Evolutionary conservation across 1,140 invertebrate species (phyloP), one percentile per base, ranked within the genome.

Genomic region (Trichomalopsis sarcophagae): DNA sequence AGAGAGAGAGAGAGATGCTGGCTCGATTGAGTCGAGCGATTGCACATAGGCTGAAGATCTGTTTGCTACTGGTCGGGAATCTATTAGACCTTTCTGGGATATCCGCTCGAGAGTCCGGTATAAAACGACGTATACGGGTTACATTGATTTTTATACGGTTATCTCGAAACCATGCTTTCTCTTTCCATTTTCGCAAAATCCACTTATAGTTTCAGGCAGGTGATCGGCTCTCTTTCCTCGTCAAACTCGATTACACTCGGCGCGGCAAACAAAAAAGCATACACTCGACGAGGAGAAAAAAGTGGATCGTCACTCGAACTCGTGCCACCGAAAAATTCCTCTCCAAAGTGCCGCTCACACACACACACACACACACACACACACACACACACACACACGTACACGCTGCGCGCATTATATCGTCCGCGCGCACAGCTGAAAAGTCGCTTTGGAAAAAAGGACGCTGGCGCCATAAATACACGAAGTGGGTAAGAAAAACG

Each of bases 391-490:
- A 68, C n/a, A 68, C 17, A 6, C 66, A 68, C 23, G n/a, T 9
- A 13, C 13, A 47, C 13, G 13, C 44, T 55, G 21, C 21, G 7
- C 21, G 7, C 17, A 62, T 17, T 62, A 50, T 50, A 50, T 21
- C 55, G 55, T 71, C 27, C 11, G 40, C 40, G 27, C 4, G 40
- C 40, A 71, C 27, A 27, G 27, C 27, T 27, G 69, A 71, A 71
- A 71, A 71, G 69, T 71, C 23, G 30, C 23, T 27, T 71, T n/a
- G 14, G 73, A 68, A 80, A 80, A 80, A 80, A 80, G 78, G 78
- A 80, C 78, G 73, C 75, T 27, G 74, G 73, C 36, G 81, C 62
- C 75, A 84, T 78, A 84, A 84, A 84, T 84, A 84, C 80, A 27
- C 80, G 68, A 81, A 84, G 82, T 50, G 75, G 82, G 40, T 62